Evolutionary conservation across 2,113 vertebrate species (phyloP), one percentile per base, ranked within the genome.

Genomic region (Neodontobutis hainanensis): DNA sequence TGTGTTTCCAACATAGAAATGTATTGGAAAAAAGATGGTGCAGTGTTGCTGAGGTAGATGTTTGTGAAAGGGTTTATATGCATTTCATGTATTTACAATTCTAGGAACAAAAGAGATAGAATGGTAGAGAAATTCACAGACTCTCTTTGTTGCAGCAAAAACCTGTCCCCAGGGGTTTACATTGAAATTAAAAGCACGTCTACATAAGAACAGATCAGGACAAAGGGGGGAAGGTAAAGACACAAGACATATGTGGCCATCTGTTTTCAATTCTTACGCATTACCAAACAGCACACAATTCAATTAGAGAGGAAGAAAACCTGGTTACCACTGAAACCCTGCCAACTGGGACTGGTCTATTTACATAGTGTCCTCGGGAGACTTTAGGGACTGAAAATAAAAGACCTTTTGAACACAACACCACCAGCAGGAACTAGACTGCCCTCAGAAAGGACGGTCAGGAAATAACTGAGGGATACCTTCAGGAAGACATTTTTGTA

Each of bases 181-280:
- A 70, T 72, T 80, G 50, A 85, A 84, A 88, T 85, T 81, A 88
- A 89, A 85, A 88, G 82, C 77, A 80, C 66, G 65, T 71, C 84
- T 62, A 36, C 35, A 55, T 55, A 65, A 70, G 73, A 84, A 70
- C 85, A 77, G 82, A 61, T 73, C 80, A 80, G 73, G 73, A 73
- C 71, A 68, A 40, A 73, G 34, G 70, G 66, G 66, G 78, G 71
- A 70, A 69, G 73, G 38, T 55, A 16, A 35, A 68, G 11, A 43
- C 43, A 60, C 42, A 61, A 65, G 36, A 40, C 55, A 65, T 56
- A 76, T 63, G 50, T 52, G 68, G 72, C 82, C 89, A 90, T 90
- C 87, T 89, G 89, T 65, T 92, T 89, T 82, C 62, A 84, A 80
- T 91, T 84, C 83, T 69, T 76, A 85, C 86, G 86, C 74, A 66